A percentile compares a stretch with the other conserved stretches of the same genome.
Conservation (phyloP, 2,797 vertebrate species). For the Acropternis orthonyx region DNA sequence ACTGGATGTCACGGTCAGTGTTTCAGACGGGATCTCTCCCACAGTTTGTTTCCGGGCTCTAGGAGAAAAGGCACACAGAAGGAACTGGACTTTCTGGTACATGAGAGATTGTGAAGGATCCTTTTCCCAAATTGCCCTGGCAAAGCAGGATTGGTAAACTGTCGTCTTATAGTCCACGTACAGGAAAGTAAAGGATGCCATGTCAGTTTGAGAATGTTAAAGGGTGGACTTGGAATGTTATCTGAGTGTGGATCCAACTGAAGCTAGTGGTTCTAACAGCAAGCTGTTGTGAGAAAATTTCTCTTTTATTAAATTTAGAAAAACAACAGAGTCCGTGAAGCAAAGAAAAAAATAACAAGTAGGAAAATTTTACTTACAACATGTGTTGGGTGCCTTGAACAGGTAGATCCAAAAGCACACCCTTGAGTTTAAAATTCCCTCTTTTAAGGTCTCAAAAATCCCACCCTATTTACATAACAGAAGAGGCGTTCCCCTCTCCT, state of each 20-base stretch:
- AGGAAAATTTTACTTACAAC: too few relatives aligned
- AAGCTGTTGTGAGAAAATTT: too few relatives aligned
- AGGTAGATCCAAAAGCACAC: too few relatives aligned
- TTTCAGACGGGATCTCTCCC: not conserved
- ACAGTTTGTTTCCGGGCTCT: not conserved
- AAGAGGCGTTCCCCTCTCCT: too few relatives aligned
- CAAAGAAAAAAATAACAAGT: too few relatives aligned
- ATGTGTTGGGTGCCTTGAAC: too few relatives aligned
- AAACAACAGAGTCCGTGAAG: too few relatives aligned
- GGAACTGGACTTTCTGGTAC: not conserved
- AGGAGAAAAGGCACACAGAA: not conserved
- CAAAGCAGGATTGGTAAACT: not conserved
- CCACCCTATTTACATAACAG: too few relatives aligned
- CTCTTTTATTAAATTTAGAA: too few relatives aligned
- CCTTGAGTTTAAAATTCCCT: too few relatives aligned
- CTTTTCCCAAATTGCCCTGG: not conserved
- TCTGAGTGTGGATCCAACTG: not conserved
- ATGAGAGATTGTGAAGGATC: not conserved
- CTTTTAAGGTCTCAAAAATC: too few relatives aligned
- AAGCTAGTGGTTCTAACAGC: not conserved
- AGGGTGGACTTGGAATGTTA: not conserved
- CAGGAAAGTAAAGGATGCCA: not conserved
- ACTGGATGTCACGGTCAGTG: rapidly evolving
- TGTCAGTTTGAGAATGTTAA: not conserved
- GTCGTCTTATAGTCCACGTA: not conserved